Base-by-base conservation (phyloP, 2,888 invertebrate genomes). In the Pelosia muscerda region DNA sequence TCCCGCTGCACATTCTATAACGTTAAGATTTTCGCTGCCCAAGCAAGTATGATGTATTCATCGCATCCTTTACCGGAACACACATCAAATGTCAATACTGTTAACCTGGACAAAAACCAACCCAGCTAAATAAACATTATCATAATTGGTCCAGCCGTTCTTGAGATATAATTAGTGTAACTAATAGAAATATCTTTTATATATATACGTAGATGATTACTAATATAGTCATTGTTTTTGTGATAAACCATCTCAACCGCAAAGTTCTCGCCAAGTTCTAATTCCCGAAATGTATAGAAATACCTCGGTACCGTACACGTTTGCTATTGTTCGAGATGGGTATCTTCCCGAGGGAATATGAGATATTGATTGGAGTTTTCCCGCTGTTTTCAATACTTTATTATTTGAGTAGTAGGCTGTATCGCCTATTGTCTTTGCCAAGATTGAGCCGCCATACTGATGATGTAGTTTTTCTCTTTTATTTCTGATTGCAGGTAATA, bases 381-480 rank as follows among this genome's bases (percentile, higher is more conserved):
- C 85, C 88, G 82, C 86, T 87, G 86, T 89, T 90, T 89, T 90
- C 88, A 90, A 90, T 90, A 90, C 89, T 90, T 89, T 90, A 90
- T 89, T 88, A 89, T 85, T 76, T 77, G 75, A 81, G 87, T 85
- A 70, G 69, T 80, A 77, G 81, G 81, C 83, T 75, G 80, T 74
- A 75, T 74, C 74, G 76, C 82, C 82, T 80, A 87, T 88, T 88
- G 88, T 88, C 83, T 86, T 84, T 76, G 75, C 61, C 71, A 75
- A 81, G 84, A 86, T 86, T 84, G 86, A 83, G 74, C 76, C 34
- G 76, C 71, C n/a, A 26, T 69, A 71, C 72, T 71, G 76, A 82
- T 85, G 82, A 85, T 82, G 81, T 71, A 75, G 68, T 74, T 79
- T 76, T 71, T 78, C 69, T 70, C 69, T 70, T 66, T 58, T 69